phyloP scores from a whole-genome alignment of 2,888 invertebrate species.

The Griposia aprilina region DNA sequence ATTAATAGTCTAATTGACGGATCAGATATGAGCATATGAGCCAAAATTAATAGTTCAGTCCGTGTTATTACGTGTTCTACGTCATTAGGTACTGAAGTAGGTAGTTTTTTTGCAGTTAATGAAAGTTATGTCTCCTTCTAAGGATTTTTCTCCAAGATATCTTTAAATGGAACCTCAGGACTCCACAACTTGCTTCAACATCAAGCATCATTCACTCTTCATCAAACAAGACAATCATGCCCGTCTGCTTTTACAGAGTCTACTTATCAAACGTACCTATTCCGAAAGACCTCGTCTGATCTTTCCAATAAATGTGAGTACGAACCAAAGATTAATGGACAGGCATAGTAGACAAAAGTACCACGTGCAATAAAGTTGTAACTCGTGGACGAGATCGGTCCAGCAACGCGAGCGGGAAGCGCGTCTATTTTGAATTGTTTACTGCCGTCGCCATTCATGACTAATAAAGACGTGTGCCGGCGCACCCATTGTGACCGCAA shows the following conservation, averaged over 20 bases:
- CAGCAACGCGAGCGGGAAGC: constrained; percentile 68
- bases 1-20: constrained; percentile 32
- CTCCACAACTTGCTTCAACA: background rate
- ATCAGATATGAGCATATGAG: constrained; percentile 20
- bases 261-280: constrained; percentile 31
- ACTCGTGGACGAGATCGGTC: constrained; percentile 56
- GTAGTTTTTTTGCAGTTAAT: no score
- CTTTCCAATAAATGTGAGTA: constrained; percentile 53
- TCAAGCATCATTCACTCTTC: background rate
- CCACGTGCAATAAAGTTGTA: constrained; percentile 62
- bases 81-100: background rate
- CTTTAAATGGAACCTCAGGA: no score
- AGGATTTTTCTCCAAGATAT: background rate
- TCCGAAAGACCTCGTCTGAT: constrained; percentile 49
- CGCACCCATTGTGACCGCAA: constrained; percentile 77
- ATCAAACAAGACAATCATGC: constrained; percentile 8
- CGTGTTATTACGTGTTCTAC: background rate
- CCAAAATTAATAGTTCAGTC: constrained; percentile 21
- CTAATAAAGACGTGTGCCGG: constrained; percentile 79
- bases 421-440: constrained; percentile 85
- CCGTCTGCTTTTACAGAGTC: constrained; percentile 20
- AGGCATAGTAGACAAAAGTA: constrained; percentile 44
- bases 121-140: background rate
- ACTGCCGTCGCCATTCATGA: constrained; percentile 82
- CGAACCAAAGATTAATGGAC: constrained; percentile 54